Evolutionary conservation across 2,888 invertebrate genomes (phyloP).

Genomic region (Pristionchus fissidentatus): DNA sequence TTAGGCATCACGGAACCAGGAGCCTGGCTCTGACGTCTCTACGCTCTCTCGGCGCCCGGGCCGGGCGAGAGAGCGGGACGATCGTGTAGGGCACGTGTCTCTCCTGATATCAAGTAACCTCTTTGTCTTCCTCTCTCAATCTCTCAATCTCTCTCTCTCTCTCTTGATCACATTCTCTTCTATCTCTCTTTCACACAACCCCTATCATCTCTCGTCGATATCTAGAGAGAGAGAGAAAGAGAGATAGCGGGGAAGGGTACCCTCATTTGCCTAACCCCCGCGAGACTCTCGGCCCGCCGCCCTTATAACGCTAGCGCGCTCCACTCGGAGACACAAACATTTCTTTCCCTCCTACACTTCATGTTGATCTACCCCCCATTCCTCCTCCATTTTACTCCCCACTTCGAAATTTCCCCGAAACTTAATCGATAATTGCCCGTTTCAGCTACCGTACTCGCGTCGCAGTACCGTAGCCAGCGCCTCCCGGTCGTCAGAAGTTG

Average conservation of each 20-base stretch:
- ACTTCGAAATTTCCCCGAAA: neutral
- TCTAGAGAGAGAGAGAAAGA: neutral
- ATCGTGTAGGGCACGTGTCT: too few relatives aligned
- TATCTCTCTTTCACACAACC: neutral
- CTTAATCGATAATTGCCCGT: conserved; percentile 1
- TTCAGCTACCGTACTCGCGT: conserved; percentile 47
- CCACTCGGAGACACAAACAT: neutral
- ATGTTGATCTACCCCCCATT: neutral
- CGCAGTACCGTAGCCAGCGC: conserved; percentile 46
- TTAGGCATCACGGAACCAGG: too few relatives aligned
- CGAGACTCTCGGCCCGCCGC: neutral
- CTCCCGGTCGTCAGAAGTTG: conserved; percentile 39
- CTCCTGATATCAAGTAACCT: too few relatives aligned
- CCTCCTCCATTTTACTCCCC: neutral
- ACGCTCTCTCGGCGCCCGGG: too few relatives aligned
- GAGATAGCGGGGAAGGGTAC: too few relatives aligned
- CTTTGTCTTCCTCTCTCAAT: too few relatives aligned
- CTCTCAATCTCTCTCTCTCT: neutral
- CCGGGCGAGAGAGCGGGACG: too few relatives aligned
- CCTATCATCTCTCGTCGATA: neutral
- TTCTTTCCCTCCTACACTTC: neutral
- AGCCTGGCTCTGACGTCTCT: too few relatives aligned
- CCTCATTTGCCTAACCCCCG: conserved; percentile 26
- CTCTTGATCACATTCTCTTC: neutral
- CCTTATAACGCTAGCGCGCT: neutral